phyloP scores from a whole-genome alignment of 2,797 vertebrate species.

The Sebastes diaconus region DNA sequence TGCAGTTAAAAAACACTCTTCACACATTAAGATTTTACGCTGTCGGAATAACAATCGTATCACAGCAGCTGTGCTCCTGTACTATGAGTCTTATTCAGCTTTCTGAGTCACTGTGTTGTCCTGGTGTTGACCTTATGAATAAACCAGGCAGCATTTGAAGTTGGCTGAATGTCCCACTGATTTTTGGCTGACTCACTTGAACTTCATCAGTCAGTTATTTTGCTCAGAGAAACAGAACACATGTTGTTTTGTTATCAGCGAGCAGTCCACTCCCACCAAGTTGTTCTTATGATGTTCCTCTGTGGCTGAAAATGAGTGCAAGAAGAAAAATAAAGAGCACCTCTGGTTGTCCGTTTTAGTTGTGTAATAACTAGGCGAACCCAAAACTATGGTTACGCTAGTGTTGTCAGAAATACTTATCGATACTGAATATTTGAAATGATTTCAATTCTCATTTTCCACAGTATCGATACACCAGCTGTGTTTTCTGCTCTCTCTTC shows the following conservation, averaged over 20 bases:
- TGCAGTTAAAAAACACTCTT: not conserved
- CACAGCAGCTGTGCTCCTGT: not conserved
- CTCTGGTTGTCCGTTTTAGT: not conserved
- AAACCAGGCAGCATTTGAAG: constrained; percentile 6
- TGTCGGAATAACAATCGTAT: not conserved
- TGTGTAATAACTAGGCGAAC: not conserved
- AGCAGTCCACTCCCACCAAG: not conserved
- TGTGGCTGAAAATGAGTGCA: not conserved
- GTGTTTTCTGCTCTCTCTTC: too few species aligned
- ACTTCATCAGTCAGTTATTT: not conserved
- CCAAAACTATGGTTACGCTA: not conserved
- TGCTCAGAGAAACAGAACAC: not conserved
- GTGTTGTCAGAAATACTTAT: too few species aligned
- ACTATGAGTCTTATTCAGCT: not conserved
- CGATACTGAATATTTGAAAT: too few species aligned
- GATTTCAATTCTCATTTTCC: too few species aligned
- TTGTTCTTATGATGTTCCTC: not conserved
- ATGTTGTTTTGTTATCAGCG: constrained; percentile 6
- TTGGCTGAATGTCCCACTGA: not conserved
- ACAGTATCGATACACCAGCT: too few species aligned
- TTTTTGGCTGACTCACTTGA: not conserved
- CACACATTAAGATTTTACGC: not conserved
- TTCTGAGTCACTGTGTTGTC: constrained; percentile 18
- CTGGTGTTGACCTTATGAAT: constrained; percentile 9
- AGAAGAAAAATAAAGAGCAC: not conserved